Evolutionary conservation across 2,113 vertebrate genomes (phyloP).

Genomic region (Butorides virescens): DNA sequence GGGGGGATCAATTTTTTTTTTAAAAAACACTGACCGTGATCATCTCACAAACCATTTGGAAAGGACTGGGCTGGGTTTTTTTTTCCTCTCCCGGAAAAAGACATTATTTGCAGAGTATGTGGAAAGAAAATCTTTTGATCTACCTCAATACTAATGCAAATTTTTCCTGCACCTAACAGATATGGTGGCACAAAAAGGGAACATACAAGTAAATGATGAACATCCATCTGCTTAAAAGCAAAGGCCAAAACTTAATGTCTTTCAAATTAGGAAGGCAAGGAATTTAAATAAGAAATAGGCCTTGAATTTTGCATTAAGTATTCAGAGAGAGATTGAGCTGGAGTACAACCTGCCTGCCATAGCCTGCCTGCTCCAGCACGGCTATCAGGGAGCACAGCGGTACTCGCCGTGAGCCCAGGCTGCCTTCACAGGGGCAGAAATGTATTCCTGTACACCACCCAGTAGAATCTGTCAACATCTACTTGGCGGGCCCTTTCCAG

Average conservation of each 20-base stretch:
- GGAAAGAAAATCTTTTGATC: conserved; percentile 42
- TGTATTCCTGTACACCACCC: background rate
- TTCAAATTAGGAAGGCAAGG: background rate
- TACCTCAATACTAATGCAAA: conserved; percentile 25
- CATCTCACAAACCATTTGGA: background rate
- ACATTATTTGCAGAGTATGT: background rate
- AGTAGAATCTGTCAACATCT: background rate
- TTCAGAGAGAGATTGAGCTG: background rate
- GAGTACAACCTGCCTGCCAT: background rate
- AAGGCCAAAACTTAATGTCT: conserved; percentile 6
- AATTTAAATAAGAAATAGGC: background rate
- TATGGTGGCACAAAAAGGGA: conserved; percentile 14
- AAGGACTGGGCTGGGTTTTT: background rate
- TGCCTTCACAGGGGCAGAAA: background rate
- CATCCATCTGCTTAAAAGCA: conserved; percentile 24
- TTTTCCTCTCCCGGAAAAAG: background rate
- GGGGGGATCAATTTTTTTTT: background rate
- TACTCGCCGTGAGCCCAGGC: background rate
- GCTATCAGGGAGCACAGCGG: background rate
- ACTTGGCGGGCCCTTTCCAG: background rate
- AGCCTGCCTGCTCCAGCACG: background rate
- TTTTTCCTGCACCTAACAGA: conserved; percentile 16
- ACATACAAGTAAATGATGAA: background rate
- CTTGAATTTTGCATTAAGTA: background rate
- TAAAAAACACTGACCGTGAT: background rate